Evolutionary conservation across 2,888 invertebrate genomes (phyloP), one percentile per base, ranked within the genome.

Genomic region (Penaeus monodon): DNA sequence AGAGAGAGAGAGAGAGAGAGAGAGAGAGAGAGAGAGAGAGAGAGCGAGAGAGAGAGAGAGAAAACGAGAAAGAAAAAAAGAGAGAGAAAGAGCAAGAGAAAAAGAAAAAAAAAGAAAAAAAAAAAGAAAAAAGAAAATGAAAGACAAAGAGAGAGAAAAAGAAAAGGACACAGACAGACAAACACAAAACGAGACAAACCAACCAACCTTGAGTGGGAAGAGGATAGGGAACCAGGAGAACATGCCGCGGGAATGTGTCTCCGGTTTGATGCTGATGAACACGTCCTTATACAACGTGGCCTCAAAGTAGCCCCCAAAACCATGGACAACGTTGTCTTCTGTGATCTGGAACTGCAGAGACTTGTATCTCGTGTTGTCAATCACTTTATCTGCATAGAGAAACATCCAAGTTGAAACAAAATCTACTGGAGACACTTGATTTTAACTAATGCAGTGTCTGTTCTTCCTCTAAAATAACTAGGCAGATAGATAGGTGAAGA

Each of bases 151-250:
- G 10, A 68, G n/a, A 68, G 68, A 57, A 10, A 57, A 14, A 57
- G 2, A 57, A 14, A 57, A 12, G 14, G 0, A 57, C 1, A 57
- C 1, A 57, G 1, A 57, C 12, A 57, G 8, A 57, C 17, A 57
- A 14, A 57, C 17, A 12, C 49, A 10, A 14, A 57, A 12, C 0
- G 14, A 57, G 49, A 10, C 57, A 57, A 57, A 4, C 38, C n/a
- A 24, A 91, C 93, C 93, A 93, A 96, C 97, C 93, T 94, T 94
- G 77, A 98, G 94, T 17, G 99, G 99, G 92, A 99, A 98, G 91
- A 96, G 96, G 90, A 98, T 96, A 12, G 99, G 98, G 92, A 99
- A 99, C 99, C 99, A 99, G 89, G 98, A 98, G 91, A 98, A 96
- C 97, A 99, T 97, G 79, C 90, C 97, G 0, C 94, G 94, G 33